A percentile compares a stretch with the other conserved stretches of the same genome.
Conservation (phyloP, 2,888 invertebrate species). For the Pycnomerus fuliginosus region DNA sequence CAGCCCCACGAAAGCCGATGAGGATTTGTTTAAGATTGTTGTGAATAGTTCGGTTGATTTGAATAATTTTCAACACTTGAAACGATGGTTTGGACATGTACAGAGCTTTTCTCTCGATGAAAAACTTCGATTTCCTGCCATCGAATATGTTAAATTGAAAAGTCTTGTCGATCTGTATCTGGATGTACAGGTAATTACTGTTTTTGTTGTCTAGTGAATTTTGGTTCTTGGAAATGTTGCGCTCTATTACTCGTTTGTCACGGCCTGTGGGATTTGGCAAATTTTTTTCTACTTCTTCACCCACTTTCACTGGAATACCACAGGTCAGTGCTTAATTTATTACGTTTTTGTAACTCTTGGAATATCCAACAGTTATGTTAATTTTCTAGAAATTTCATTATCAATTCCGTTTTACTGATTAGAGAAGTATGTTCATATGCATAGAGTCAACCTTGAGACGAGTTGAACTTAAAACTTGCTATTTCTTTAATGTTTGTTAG, state of each 20-base stretch:
- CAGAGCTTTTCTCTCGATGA: conserved; percentile 59
- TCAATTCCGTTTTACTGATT: conserved; percentile 4
- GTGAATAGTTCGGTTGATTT: conserved; percentile 40
- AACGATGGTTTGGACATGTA: conserved; percentile 64
- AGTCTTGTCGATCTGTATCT: conserved; percentile 35
- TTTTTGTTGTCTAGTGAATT: conserved; percentile 36
- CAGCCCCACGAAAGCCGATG: conserved; percentile 57
- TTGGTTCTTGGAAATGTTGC: conserved; percentile 29
- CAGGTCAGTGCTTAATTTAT: conserved; percentile 49
- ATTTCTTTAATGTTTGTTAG: no score
- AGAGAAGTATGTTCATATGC: conserved; percentile 10
- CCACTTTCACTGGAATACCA: conserved; percentile 40
- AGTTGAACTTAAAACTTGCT: no score
- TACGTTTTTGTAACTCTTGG: no score
- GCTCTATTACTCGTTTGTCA: conserved; percentile 42
- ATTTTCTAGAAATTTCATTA: conserved; percentile 27
- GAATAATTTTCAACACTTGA: conserved; percentile 54
- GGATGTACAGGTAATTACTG: conserved; percentile 43
- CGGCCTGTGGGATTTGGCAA: conserved; percentile 43
- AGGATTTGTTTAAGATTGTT: conserved; percentile 49
- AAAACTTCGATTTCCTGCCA: conserved; percentile 52
- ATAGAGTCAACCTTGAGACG: not conserved
- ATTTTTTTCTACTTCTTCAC: conserved; percentile 35
- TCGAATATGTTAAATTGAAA: conserved; percentile 51
- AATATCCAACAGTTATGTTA: not conserved